Base-by-base conservation (phyloP, 2,797 vertebrate genomes). In the Betta splendens region DNA sequence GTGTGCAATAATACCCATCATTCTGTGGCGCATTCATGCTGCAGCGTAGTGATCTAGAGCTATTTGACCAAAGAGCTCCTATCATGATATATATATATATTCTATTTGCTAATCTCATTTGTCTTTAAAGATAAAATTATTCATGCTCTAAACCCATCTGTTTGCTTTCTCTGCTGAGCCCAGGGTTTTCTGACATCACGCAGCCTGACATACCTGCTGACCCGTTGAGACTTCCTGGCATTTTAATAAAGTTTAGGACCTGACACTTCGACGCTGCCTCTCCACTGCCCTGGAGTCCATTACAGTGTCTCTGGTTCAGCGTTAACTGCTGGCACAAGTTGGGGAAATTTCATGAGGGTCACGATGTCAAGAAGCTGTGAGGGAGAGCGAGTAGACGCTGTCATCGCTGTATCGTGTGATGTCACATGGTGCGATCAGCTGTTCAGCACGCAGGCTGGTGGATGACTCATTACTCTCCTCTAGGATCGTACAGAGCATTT, bases 171-270 rank as follows among this genome's bases (percentile, higher is more conserved):
- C 22, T 12, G n/a, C 7, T 17, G 39, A 61, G 43, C 21, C 36
- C n/a, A 32, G n/a, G 20, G 22, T 5, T 35, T 33, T 58, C 17
- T 32, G 54, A 57, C 36, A 67, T 57, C 25, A 52, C 29, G 13
- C 53, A 33, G 44, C 33, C 21, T 39, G 49, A 9, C 31, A 23
- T 49, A 56, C 43, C 43, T 51, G 55, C 50, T 73, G 76, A 85
- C 55, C 71, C 43, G 0, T 2, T 23, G 42, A 70, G 50, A 75
- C 55, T 49, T 2, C 1, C 40, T 69, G 70, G 54, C 64, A 75
- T 79, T 70, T 80, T 56, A 75, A 84, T 78, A 73, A 77, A 83
- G 61, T 31, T 39, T 33, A 64, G 36, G 18, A 58, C 56, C 42
- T 52, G 65, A 25, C 64, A 61, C 71, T 82, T n/a, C n/a, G n/a